These are phyloP conservation scores for Gavialis gangeticus DNA, from an alignment of 2,113 vertebrate genomes.

Conservation along the genomic window DNA sequence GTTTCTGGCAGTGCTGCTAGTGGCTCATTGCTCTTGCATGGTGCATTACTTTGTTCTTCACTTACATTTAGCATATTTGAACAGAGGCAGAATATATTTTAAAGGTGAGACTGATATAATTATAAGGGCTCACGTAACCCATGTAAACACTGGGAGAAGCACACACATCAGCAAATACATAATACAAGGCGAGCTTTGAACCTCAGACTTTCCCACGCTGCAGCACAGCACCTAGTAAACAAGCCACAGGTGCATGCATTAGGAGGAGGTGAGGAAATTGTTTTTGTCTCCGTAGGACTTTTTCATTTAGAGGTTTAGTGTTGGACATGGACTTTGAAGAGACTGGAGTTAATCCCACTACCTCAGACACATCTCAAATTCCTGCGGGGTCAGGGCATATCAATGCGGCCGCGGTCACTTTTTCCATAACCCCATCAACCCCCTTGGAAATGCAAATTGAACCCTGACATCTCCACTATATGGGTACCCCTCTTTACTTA, in stretches of 20 bases:
- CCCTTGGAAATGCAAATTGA: too few species aligned
- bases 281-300: not conserved
- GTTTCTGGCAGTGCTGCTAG: not conserved
- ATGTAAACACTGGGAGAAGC: conserved; percentile 19
- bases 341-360: too few species aligned
- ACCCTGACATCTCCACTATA: too few species aligned
- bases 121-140: not conserved
- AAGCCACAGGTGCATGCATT: not conserved
- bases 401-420: too few species aligned
- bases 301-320: not conserved
- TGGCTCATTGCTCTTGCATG: not conserved
- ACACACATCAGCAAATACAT: conserved; percentile 31
- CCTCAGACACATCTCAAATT: too few species aligned
- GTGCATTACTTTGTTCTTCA: not conserved
- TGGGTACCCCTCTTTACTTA: too few species aligned
- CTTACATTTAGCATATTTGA: not conserved
- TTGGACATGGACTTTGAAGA: too few species aligned
- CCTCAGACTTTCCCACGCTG: not conserved
- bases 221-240: not conserved
- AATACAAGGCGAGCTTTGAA: conserved; percentile 5
- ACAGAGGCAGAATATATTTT: conserved; percentile 7
- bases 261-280: not conserved
- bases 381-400: too few species aligned
- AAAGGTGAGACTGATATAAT: conserved; percentile 16
- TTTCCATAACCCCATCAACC: too few species aligned